Base-by-base conservation (phyloP, 1,140 invertebrate species). In the Conus ventricosus region DNA sequence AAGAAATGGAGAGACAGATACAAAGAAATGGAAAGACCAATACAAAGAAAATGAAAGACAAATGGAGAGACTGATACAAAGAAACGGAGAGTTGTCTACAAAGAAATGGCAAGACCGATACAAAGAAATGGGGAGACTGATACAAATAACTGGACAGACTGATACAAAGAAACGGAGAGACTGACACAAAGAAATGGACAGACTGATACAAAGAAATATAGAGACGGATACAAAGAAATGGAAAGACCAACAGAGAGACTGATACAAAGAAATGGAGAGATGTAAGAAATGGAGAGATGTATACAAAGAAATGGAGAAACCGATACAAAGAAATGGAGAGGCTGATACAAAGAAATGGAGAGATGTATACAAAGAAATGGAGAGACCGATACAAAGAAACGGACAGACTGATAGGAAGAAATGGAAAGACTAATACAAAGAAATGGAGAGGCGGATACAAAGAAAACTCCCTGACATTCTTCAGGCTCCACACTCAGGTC, bases 401-500 rank as follows among this genome's bases (percentile, higher is more conserved):
- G 20, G 17, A 27, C 0, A 71, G 84, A 60, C 15, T 3, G 39
- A 39, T 25, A 85, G 15, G 4, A 6, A 71, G 13, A 25, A 17
- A 63, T 27, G 17, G 20, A 75, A 5, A 75, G 20, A 0, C 13
- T 1, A 5, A 60, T 15, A 60, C 8, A 60, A 60, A 60, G 57
- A 60, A 60, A 15, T 60, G 57, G 5, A 15, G 57, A 75, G 20
- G 7, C 13, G 23, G 20, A 60, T 15, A 60, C 8, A 60, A 60
- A 60, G 57, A 60, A 60, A 15, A 15, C 8, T 25, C 1, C 91
- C 94, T 92, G 91, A 95, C 94, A 82, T 89, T 93, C 91, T 97
- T 90, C 89, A n/a, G 97, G 97, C 94, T 98, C 97, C 25, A 97
- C 96, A 87, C 96, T 97, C 80, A 99, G 96, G 96, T 99, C 98